These are phyloP conservation scores for Phortica variegata DNA, from an alignment of 1,140 invertebrate species.

Conservation along the genomic window DNA sequence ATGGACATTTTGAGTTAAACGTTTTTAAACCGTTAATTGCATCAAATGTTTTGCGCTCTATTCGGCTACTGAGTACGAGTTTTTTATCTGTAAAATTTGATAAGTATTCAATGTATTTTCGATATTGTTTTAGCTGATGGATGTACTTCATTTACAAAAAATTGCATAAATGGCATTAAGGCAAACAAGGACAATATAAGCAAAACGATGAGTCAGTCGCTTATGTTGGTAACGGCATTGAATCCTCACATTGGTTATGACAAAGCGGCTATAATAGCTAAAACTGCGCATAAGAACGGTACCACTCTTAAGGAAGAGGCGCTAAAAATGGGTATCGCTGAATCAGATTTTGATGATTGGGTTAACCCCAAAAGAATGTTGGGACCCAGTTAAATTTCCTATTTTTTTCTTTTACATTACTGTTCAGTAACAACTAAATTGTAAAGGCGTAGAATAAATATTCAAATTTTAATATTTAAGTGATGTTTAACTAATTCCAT, in stretches of 20 bases:
- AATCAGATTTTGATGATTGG: constrained; percentile 90
- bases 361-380: constrained; percentile 93
- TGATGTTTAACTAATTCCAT: constrained; percentile 9
- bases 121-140: constrained; percentile 65
- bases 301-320: constrained; percentile 88
- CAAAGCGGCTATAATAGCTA: constrained; percentile 93
- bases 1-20: constrained; percentile 98
- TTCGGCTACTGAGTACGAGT: constrained; percentile 74
- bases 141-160: constrained; percentile 79
- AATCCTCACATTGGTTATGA: constrained; percentile 99
- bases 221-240: constrained; percentile 97
- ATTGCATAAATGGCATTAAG: constrained; percentile 89
- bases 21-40: constrained; percentile 98
- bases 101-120: background rate
- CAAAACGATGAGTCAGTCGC: constrained; percentile 86
- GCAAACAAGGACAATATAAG: constrained; percentile 80
- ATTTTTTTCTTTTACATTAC: background rate
- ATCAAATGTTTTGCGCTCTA: constrained; percentile 89
- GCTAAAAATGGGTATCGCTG: constrained; percentile 80
- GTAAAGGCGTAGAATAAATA: background rate
- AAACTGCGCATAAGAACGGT: constrained; percentile 92
- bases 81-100: background rate
- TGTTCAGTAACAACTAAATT: background rate
- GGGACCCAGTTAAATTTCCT: constrained; percentile 85
- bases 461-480: background rate